Conservation (phyloP, 2,888 invertebrate species). For the Byasa hedistus region DNA sequence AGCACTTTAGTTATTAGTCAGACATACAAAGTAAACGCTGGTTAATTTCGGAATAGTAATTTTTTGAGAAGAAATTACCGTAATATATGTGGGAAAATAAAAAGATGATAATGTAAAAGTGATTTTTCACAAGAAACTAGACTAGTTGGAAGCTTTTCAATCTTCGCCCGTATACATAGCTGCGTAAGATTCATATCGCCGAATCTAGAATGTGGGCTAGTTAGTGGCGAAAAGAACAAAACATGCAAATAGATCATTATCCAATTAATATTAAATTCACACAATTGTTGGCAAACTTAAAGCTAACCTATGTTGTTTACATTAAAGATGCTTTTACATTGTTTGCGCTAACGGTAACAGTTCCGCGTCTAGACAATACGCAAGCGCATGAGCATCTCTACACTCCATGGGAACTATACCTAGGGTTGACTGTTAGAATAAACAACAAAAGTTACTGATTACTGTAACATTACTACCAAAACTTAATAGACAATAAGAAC, state of each 20-base stretch:
- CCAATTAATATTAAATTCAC: conserved; percentile 26
- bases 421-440: conserved; percentile 44
- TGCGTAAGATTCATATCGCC: conserved; percentile 38
- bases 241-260: conserved; percentile 30
- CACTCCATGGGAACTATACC: conserved; percentile 61
- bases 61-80: background rate
- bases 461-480: background rate
- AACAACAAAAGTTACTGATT: background rate
- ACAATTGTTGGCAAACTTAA: conserved; percentile 4
- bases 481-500: no score
- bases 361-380: conserved; percentile 68
- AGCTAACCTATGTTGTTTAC: conserved; percentile 7
- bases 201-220: conserved; percentile 22
- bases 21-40: no score
- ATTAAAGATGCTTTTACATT: conserved; percentile 19
- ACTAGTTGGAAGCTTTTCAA: conserved; percentile 29
- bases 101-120: conserved; percentile 27
- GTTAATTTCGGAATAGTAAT: no score
- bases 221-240: conserved; percentile 19
- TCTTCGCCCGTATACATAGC: conserved; percentile 21
- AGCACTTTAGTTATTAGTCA: no score
- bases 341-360: conserved; percentile 33
- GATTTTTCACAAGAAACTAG: conserved; percentile 22
- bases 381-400: conserved; percentile 48
- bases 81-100: conserved; percentile 26